Evolutionary conservation across 2,113 vertebrate species (phyloP), one percentile per base, ranked within the genome.

Genomic region (Corythoichthys intestinalis): DNA sequence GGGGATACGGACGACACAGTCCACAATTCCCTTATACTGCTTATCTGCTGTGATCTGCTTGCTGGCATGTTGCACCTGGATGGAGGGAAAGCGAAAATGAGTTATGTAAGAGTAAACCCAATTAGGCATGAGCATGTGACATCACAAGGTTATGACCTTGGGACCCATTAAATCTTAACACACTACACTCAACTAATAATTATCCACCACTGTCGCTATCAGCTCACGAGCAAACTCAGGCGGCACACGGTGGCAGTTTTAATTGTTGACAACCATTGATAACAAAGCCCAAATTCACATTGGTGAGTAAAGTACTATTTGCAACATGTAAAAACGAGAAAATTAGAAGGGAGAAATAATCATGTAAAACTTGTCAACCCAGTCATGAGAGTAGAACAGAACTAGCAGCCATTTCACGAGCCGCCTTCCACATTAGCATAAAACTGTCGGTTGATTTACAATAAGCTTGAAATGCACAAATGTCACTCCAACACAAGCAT

Each of bases 1-100:
- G 59, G 94, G 94, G 81, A 96, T 96, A 79, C 94, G 93, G 83
- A 91, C 87, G 41, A 96, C 84, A 28, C 94, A 96, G 90, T 95
- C 94, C 1, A 96, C 79, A 74, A 96, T 96, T 62, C 95, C 94
- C 79, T 96, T 96, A 90, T 96, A 96, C 34, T 94, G 95, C 89
- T 80, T 93, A 6, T 95, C 94, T 1, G 38, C 92, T 0, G 92
- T 80, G 75, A 96, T 95, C 87, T 95, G 94, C 88, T 95, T 94
- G 88, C 94, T 96, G 85, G 94, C 93, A 90, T 96, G 94, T 71
- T 96, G 94, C 81, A 94, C 93, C 94, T 95, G 81, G 44, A 44
- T 34, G 28, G 53, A 56, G 11, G 0, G 13, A 34, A 52, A 34
- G 12, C 34, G 10, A 62, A 14, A 52, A 41, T 41, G 7, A 15